Conservation (phyloP, 2,888 invertebrate species). For the Campoletis raptor region DNA sequence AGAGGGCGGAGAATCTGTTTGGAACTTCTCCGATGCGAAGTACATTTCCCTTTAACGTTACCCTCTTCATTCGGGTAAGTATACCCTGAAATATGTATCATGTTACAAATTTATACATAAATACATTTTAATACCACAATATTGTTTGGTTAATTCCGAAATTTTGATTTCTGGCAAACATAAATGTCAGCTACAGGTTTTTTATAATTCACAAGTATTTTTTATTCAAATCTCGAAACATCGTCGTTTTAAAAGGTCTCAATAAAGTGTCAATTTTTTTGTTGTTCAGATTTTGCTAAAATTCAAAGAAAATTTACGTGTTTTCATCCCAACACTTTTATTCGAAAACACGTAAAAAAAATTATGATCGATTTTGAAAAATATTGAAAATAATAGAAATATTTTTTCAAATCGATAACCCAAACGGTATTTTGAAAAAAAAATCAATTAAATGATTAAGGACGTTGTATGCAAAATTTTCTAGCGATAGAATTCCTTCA, state of each 20-base stretch:
- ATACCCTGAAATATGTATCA: not conserved
- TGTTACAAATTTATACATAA: not conserved
- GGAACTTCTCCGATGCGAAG: constrained; percentile 17
- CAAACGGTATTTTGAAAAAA: no score
- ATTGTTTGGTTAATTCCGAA: not conserved
- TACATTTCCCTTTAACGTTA: constrained; percentile 29
- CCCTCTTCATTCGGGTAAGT: constrained; percentile 35
- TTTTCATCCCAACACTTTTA: not conserved
- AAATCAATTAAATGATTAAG: no score
- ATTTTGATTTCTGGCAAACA: not conserved
- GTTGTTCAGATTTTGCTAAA: no score
- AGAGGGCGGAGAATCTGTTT: not conserved
- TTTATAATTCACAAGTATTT: not conserved
- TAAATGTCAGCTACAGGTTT: not conserved
- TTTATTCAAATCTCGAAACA: not conserved
- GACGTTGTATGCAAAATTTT: no score
- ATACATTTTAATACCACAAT: not conserved
- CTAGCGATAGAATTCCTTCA: no score
- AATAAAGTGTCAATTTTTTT: no score
- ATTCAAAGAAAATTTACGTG: not conserved
- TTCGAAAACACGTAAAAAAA: not conserved
- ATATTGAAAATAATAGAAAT: no score
- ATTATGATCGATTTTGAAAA: not conserved
- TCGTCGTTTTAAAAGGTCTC: not conserved
- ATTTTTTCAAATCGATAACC: no score